Percentiles rank a stretch among this genome's conserved stretches.
Evolutionary conservation across 2,113 vertebrate species (phyloP).

Genomic region (Eolophus roseicapilla): DNA sequence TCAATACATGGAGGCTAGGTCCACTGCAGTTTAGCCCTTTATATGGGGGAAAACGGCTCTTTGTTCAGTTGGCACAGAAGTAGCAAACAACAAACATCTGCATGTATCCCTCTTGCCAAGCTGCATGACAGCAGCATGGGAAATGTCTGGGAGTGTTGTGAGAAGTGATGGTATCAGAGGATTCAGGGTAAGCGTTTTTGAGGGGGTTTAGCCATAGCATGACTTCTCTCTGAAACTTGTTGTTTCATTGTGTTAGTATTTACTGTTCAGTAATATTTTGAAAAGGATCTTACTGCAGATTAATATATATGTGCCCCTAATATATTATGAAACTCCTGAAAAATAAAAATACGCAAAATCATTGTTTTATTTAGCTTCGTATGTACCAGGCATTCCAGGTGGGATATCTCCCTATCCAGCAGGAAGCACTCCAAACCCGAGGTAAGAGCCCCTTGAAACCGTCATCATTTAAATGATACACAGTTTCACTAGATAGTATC

Average conservation of each 20-base stretch:
- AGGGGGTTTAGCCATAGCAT: neutral
- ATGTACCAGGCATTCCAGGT: conserved; percentile 90
- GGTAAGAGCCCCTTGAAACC: conserved; percentile 72
- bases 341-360: conserved; percentile 30
- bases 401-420: conserved; percentile 85
- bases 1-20: neutral
- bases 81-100: neutral
- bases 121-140: neutral
- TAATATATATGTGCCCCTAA: neutral
- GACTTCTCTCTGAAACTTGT: neutral
- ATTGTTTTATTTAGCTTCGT: conserved; percentile 84
- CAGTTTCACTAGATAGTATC: neutral
- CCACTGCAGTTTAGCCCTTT: neutral
- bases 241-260: neutral
- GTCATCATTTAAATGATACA: neutral
- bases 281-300: neutral
- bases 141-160: neutral
- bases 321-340: neutral
- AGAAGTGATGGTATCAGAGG: neutral
- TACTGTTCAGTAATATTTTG: neutral
- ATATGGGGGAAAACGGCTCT: neutral
- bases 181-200: rapidly evolving
- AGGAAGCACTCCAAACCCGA: conserved; percentile 84
- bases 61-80: neutral
- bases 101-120: neutral